phyloP scores from a whole-genome alignment of 2,888 invertebrate genomes.

The Apocheima hispidaria region DNA sequence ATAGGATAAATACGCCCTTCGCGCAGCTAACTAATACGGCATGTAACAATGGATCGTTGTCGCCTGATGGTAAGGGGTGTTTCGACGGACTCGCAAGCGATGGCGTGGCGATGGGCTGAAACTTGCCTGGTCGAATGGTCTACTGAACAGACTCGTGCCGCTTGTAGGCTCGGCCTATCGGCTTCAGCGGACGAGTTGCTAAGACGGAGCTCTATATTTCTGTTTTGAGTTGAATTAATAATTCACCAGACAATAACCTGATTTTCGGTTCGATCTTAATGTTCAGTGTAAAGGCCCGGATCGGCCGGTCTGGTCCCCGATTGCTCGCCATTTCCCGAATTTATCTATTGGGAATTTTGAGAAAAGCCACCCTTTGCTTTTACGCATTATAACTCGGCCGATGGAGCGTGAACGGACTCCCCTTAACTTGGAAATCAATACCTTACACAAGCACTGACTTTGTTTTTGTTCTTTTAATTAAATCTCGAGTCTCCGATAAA shows the following conservation, averaged over 20 bases:
- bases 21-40: too few relatives aligned
- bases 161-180: too few relatives aligned
- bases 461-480: constrained; percentile 27
- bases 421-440: constrained; percentile 12
- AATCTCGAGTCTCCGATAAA: constrained; percentile 12
- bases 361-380: constrained; percentile 17
- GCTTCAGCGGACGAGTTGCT: too few relatives aligned
- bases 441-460: constrained; percentile 15
- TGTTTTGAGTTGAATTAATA: too few relatives aligned
- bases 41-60: too few relatives aligned
- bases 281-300: not conserved
- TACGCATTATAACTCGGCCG: constrained; percentile 4
- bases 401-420: constrained; percentile 8
- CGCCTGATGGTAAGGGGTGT: too few relatives aligned
- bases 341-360: constrained; percentile 12
- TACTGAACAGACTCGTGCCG: too few relatives aligned
- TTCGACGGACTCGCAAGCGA: too few relatives aligned
- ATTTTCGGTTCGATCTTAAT: constrained; percentile 1
- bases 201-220: too few relatives aligned
- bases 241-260: constrained; percentile 2
- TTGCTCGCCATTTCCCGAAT: constrained; percentile 12
- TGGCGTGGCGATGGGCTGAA: too few relatives aligned
- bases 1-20: too few relatives aligned
- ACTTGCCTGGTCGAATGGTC: too few relatives aligned
- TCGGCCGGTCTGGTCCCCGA: not conserved